Base-by-base conservation (phyloP, 2,888 invertebrate genomes). In the Synergus gifuensis region DNA sequence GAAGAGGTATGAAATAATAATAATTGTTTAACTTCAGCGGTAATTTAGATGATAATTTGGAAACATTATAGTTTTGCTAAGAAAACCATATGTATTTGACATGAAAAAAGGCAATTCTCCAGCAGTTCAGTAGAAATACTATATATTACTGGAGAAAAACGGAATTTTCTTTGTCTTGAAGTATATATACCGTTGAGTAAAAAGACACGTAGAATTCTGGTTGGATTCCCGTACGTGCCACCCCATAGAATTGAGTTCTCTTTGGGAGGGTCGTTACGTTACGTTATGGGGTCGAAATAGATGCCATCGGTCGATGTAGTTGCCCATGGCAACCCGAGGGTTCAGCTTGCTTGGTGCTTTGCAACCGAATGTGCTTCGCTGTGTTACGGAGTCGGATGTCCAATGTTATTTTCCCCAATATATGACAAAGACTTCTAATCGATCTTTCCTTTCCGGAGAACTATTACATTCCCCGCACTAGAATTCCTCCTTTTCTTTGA, bases 321-420 rank as follows among this genome's bases (percentile, higher is more conserved):
- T 82, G 82, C 82, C 82, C 78, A 62, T 79, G 78, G 82, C 82
- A 82, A 82, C 82, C 82, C 76, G 80, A 78, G 79, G 76, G 78
- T 82, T 82, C 78, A 80, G 22, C 77, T 79, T 60, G 77, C 64
- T 76, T 77, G 76, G 76, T 76, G 73, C 73, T 73, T 49, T 69
- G 49, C 46, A 69, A 12, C 69, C 73, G 49, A 73, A 73, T 73
- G 36, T 73, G 36, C 44, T 69, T 69, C 49, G 18, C 49, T 49
- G 36, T 16, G 16, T 49, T 36, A 16, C 28, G 7, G 12, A 3
- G 28, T 18, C 67, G 46, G 18, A 73, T 73, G 73, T 54, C 73
- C 73, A 73, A 28, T 73, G 28, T 73, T 73, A 22, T 49, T 69
- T 69, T 28, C 49, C 16, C 16, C 28, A 49, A 28, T 73, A n/a